Conservation (phyloP, 2,113 vertebrate species). For the Indicator maculatus region DNA sequence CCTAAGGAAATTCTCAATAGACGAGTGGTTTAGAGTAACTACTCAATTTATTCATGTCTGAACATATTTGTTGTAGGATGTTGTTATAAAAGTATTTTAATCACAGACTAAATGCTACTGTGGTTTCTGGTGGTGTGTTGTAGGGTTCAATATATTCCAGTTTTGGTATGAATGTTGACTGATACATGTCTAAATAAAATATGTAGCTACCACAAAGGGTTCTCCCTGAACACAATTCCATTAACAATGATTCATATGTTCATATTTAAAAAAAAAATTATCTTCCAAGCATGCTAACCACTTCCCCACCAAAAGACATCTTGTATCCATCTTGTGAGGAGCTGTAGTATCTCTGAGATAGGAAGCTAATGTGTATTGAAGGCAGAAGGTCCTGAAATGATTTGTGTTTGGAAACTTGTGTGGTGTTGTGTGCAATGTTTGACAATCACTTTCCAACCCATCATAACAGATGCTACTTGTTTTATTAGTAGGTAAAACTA, state of each 20-base stretch:
- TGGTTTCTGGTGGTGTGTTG: not conserved
- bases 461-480: not conserved
- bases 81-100: not conserved
- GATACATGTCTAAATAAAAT: not conserved
- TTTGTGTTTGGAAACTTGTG: not conserved
- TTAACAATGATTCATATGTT: not conserved
- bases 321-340: not conserved
- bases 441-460: not conserved
- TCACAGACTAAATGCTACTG: not conserved
- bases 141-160: not conserved
- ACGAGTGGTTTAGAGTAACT: not conserved
- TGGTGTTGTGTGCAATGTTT: not conserved
- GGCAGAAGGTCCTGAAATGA: not conserved
- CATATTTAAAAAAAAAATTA: not conserved
- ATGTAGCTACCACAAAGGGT: not conserved
- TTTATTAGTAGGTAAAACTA: not conserved
- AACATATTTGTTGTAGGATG: not conserved
- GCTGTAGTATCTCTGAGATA: not conserved
- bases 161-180: not conserved
- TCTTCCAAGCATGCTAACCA: not conserved
- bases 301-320: fast-evolving
- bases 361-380: not conserved
- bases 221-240: not conserved
- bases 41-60: not conserved
- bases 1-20: not conserved